A percentile compares a stretch with the other conserved stretches of the same genome.
Conservation (phyloP, 2,797 vertebrate species). For the Rhincodon typus region DNA sequence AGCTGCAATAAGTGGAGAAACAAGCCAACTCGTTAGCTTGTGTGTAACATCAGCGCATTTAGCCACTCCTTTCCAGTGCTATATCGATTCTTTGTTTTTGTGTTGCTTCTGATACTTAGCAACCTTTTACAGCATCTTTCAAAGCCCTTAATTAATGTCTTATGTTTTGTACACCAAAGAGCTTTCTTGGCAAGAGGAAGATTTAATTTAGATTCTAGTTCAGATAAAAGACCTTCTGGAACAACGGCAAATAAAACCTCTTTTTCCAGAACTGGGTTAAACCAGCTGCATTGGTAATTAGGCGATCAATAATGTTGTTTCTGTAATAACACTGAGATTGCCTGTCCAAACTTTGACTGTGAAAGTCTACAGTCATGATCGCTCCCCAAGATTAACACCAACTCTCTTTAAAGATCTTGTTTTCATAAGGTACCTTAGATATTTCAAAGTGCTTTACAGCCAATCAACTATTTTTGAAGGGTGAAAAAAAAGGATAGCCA, state of each 20-base stretch:
- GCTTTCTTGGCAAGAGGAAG: neutral
- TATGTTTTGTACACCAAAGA: neutral
- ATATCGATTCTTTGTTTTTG: slow-evolving; percentile 3
- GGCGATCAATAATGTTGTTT: neutral
- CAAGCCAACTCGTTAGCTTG: neutral
- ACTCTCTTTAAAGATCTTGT: neutral
- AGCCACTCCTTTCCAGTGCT: neutral
- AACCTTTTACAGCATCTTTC: neutral
- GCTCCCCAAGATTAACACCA: neutral
- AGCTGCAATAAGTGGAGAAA: neutral
- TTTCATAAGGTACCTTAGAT: neutral
- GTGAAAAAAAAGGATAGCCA: neutral
- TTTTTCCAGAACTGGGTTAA: neutral
- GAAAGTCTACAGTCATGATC: neutral
- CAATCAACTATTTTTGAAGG: neutral
- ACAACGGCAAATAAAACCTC: neutral
- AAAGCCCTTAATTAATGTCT: slow-evolving; percentile 18
- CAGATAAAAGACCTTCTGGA: neutral
- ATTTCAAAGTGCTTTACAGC: neutral
- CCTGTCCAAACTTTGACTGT: neutral
- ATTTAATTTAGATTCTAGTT: slow-evolving; percentile 13
- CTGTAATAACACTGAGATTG: slow-evolving; percentile 8
- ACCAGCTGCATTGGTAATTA: neutral
- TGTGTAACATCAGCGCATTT: neutral
- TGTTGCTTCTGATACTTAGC: slow-evolving; percentile 6